These are phyloP conservation scores for Troides helena DNA, from an alignment of 2,888 invertebrate genomes.

Conservation along the genomic window DNA sequence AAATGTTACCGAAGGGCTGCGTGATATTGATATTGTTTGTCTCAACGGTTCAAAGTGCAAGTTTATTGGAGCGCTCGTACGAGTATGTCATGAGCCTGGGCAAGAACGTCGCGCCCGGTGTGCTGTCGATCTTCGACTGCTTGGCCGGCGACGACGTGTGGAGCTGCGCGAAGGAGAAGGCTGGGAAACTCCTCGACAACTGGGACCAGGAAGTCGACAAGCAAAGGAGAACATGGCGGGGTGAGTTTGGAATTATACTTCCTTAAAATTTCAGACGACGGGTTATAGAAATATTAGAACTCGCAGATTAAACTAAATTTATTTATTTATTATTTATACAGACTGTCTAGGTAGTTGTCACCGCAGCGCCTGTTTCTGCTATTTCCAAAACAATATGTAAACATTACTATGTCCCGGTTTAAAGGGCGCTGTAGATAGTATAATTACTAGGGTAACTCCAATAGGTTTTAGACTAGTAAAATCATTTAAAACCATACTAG, in stretches of 20 bases:
- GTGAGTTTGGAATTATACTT: conserved; percentile 39
- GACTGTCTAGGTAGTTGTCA: no score
- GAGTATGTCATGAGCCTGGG: conserved; percentile 67
- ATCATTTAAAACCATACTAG: no score
- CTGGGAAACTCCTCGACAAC: conserved; percentile 72
- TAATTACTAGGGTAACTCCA: no score
- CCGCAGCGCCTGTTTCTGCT: no score
- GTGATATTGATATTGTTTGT: conserved; percentile 47
- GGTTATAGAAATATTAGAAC: no score
- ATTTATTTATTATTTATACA: no score
- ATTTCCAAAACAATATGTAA: no score
- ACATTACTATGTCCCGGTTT: no score
- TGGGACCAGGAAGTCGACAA: conserved; percentile 63
- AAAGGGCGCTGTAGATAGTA: no score
- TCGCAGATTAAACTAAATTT: no score
- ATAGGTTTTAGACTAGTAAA: no score
- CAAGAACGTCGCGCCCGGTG: conserved; percentile 71
- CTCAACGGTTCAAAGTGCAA: conserved; percentile 56
- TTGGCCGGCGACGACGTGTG: conserved; percentile 73
- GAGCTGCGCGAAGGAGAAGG: conserved; percentile 77
- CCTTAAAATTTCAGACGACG: no score
- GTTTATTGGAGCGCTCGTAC: conserved; percentile 61
- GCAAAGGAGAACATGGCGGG: conserved; percentile 65
- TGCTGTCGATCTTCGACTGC: conserved; percentile 78
- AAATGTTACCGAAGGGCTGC: conserved; percentile 55